phyloP scores from a whole-genome alignment of 35 echinoderm and acorn worm genomes.

The Stichopus chloronotus region DNA sequence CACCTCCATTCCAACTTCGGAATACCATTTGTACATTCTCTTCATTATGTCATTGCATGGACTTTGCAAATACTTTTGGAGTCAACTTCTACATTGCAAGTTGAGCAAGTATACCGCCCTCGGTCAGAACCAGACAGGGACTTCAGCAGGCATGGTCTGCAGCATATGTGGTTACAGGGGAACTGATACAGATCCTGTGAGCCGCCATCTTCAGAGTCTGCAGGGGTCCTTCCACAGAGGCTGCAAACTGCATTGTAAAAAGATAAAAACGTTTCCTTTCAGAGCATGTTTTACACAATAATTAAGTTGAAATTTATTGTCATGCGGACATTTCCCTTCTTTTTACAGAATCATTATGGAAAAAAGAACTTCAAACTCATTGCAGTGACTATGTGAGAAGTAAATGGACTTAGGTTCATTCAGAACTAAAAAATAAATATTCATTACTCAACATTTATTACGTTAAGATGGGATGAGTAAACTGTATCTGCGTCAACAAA shows the following conservation, averaged over 20 bases:
- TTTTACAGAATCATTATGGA: too few species aligned
- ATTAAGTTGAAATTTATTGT: too few species aligned
- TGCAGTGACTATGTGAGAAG: too few species aligned
- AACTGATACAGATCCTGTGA: constrained; percentile 26
- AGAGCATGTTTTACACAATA: background rate
- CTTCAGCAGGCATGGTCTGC: constrained; percentile 8
- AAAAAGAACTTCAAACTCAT: too few species aligned
- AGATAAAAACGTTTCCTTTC: background rate
- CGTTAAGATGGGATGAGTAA: too few species aligned
- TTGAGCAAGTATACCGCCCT: background rate
- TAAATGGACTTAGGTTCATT: too few species aligned
- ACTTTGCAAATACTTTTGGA: background rate
- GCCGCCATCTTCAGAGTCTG: background rate
- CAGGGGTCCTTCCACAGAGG: background rate
- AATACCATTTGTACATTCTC: too few species aligned
- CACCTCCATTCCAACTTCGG: too few species aligned
- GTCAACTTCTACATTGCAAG: background rate
- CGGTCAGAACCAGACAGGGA: background rate
- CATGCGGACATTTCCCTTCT: too few species aligned
- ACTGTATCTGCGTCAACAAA: too few species aligned
- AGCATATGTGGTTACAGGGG: background rate
- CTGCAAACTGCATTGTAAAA: background rate
- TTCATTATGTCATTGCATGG: background rate
- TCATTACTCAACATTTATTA: too few species aligned
- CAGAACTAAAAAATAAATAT: too few species aligned